Evolutionary conservation across 2,113 vertebrate genomes (phyloP).

Genomic region (Sapayoa aenigma): DNA sequence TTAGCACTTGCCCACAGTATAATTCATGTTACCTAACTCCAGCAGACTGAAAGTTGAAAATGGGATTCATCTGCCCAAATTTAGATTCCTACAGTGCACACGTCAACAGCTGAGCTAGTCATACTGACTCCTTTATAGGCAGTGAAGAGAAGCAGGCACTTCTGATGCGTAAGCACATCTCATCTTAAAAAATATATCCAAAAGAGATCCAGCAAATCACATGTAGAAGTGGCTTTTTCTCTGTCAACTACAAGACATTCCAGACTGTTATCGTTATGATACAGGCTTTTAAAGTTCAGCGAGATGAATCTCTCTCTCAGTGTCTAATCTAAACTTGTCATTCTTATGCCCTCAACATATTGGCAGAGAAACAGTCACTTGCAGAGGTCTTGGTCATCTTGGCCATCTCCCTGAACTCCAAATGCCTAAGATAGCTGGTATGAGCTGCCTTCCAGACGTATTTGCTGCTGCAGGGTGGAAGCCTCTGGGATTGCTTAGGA

Average conservation of each 20-base stretch:
- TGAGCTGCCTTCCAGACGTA: background rate
- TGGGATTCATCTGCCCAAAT: conserved; percentile 53
- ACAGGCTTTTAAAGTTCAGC: background rate
- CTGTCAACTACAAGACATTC: background rate
- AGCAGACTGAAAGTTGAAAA: conserved; percentile 50
- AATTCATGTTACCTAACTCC: conserved; percentile 61
- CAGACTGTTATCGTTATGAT: background rate
- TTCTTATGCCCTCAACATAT: fast-evolving
- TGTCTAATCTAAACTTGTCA: background rate
- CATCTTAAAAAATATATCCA: conserved; percentile 13
- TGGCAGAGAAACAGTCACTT: background rate
- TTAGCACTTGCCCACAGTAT: conserved; percentile 53
- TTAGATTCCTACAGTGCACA: conserved; percentile 53
- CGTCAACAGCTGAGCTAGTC: conserved; percentile 62
- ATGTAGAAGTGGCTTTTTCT: background rate
- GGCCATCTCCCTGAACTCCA: background rate
- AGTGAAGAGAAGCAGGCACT: conserved; percentile 37
- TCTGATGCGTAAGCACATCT: conserved; percentile 65
- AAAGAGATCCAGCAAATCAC: background rate
- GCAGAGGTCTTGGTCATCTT: background rate
- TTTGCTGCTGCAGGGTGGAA: background rate
- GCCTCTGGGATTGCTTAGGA: background rate
- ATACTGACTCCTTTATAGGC: conserved; percentile 55
- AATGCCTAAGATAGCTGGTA: background rate
- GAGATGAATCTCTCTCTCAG: background rate